phyloP scores from a whole-genome alignment of 2,113 vertebrate genomes.

The Etheostoma cragini region DNA sequence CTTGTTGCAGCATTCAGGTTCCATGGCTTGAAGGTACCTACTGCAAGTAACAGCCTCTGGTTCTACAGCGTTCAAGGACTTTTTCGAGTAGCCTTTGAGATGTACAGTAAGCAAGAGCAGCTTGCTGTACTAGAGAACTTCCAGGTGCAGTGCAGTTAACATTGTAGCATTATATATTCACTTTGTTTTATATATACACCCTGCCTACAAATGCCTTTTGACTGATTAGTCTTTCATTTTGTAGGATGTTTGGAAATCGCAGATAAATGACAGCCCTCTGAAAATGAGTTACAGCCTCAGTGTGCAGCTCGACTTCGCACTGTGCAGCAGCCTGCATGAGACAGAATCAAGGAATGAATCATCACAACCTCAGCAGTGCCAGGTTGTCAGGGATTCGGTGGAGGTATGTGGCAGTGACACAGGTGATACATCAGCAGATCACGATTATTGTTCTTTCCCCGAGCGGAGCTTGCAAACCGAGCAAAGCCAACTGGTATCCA shows the following conservation, averaged over 20 bases:
- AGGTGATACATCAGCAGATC: constrained; percentile 72
- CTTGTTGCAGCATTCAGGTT: constrained; percentile 81
- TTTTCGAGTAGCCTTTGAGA: constrained; percentile 87
- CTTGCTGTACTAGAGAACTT: constrained; percentile 83
- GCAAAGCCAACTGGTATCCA: constrained; percentile 1
- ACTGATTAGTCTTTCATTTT: constrained; percentile 7
- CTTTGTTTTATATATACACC: neutral
- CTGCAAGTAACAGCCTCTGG: constrained; percentile 84
- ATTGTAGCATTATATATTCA: neutral
- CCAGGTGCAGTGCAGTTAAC: constrained; percentile 78
- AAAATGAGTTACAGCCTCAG: constrained; percentile 78
- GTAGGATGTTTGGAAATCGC: constrained; percentile 86
- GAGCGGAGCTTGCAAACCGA: constrained; percentile 28
- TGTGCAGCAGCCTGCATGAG: neutral
- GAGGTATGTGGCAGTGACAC: neutral
- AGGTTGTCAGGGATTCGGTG: neutral
- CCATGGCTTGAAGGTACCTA: constrained; percentile 81
- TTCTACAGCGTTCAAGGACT: constrained; percentile 88
- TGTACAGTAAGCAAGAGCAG: constrained; percentile 85
- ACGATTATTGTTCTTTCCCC: constrained; percentile 79
- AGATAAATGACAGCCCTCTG: constrained; percentile 79
- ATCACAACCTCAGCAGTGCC: constrained; percentile 2
- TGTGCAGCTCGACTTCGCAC: constrained; percentile 61
- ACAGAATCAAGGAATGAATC: constrained; percentile 7
- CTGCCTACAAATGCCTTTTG: neutral